Percentiles rank a stretch among this genome's conserved stretches.
Evolutionary conservation across 2,888 invertebrate species (phyloP).

Genomic region (Willowsia nigromaculata): DNA sequence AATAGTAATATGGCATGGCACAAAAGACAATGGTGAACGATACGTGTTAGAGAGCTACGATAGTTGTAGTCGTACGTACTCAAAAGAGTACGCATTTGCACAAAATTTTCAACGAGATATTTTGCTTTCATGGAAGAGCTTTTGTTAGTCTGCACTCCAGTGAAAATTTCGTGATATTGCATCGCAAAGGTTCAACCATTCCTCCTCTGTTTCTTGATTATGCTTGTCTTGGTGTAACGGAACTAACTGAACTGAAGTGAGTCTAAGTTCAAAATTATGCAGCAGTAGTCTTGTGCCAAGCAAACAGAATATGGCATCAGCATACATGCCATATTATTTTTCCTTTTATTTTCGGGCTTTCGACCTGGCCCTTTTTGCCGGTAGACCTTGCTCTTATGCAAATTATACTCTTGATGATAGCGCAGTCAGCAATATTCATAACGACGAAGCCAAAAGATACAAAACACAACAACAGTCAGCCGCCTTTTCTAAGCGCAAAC

Average conservation of each 20-base stretch:
- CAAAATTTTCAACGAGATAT: background rate
- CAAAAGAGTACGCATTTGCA: background rate
- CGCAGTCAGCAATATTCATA: background rate
- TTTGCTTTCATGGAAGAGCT: background rate
- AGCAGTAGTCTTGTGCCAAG: background rate
- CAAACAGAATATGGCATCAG: constrained; percentile 4
- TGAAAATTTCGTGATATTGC: background rate
- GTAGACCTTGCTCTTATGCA: constrained; percentile 12
- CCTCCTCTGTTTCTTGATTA: background rate
- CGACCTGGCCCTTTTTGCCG: constrained; percentile 21
- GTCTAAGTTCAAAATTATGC: constrained; percentile 15
- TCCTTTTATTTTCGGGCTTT: background rate
- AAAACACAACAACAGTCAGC: background rate
- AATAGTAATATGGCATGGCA: too few relatives aligned
- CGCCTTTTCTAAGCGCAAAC: background rate
- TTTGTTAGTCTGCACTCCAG: constrained; percentile 1
- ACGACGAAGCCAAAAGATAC: background rate
- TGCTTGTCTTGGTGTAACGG: background rate
- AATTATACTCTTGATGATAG: constrained; percentile 29
- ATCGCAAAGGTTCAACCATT: background rate
- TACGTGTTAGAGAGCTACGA: background rate
- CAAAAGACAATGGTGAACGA: background rate
- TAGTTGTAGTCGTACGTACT: too few relatives aligned
- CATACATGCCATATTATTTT: background rate
- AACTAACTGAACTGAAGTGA: background rate